Evolutionary conservation across 2,113 vertebrate species (phyloP), one percentile per base, ranked within the genome.

Genomic region (Thunnus maccoyii): DNA sequence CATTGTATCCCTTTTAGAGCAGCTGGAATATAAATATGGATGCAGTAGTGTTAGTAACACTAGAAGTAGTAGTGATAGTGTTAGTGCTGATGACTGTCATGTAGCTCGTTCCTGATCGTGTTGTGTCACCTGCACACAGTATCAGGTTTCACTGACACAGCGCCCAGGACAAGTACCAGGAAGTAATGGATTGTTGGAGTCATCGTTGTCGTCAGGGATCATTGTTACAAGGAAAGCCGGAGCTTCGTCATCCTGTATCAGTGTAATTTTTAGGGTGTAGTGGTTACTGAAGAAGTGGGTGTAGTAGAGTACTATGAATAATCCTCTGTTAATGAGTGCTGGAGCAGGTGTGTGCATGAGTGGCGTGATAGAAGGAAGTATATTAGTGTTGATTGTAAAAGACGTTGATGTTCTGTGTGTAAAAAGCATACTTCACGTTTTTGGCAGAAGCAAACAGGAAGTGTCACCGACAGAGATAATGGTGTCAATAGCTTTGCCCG

Each of bases 91-190:
- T 52, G 13, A 52, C 20, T 30, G 58, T 57, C 22, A 32, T 6
- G 58, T 46, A 25, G 25, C 60, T 76, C 61, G 51, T 66, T 77
- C 50, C 68, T 60, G 55, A 46, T 52, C 3, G 4, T 60, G 58
- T 55, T 78, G 36, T 65, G n/a, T 72, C 66, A 79, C 57, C 71
- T 62, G 55, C 7, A 16, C 60, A 32, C 30, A 8, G 83, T 52
- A 47, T 92, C 83, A n/a, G 16, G 64, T 89, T 88, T 84, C 67
- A n/a, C 67, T 82, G 57, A 86, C 22, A 12, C 57, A 25, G 80
- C 8, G 1, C 41, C 32, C 1, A 1, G 32, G 2, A 67, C 48
- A 46, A 11, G 61, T 63, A 89, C 46, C 64, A 80, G 78, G 86
- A 86, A 89, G 88, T 78, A 47, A 65, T 57, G 64, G 67, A 41